Evolutionary conservation across 2,888 invertebrate species (phyloP), one percentile per base, ranked within the genome.

Genomic region (Drosophila macrospina): DNA sequence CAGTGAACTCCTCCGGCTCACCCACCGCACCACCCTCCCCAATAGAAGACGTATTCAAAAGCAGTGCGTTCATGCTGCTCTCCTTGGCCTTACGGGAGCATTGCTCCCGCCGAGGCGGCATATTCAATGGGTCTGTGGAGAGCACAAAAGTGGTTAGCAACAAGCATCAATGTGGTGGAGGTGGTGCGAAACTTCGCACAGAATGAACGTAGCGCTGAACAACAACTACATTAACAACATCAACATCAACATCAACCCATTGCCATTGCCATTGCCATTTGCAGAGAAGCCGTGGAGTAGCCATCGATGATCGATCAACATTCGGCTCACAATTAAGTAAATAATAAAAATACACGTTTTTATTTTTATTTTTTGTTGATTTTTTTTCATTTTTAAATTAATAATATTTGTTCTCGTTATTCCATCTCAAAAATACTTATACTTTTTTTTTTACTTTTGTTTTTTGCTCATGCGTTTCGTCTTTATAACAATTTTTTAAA

Each of bases 41-140:
- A 54, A 66, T 65, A 16, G 79, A 54, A 32, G 92, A 79, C 67
- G 90, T 83, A 70, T 86, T 90, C 76, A 93, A 92, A 60, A 93
- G 91, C 60, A 94, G 91, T 72, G 93, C 93, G 76, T 93, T 93
- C 74, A 93, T 93, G 75, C 93, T 94, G 64, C 94, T 94, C 69
- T 95, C 95, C 90, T 95, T 95, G 44, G 95, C 95, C 89, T 95
- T 95, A 68, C 95, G 93, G 81, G 94, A 93, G 45, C 94, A 93
- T 63, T 93, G 93, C 91, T 95, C 95, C 59, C 95, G 92, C 77
- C 94, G 93, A 28, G 95, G 95, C 65, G 94, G 92, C 78, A 92
- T 78, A 74, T 89, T 91, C 72, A 92, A 86, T 60, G 93, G 92
- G 91, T 93, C 93, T 90, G 89, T 86, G 88, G 56, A 88, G 73